phyloP scores from a whole-genome alignment of 2,113 vertebrate species.

The Strigops habroptila region DNA sequence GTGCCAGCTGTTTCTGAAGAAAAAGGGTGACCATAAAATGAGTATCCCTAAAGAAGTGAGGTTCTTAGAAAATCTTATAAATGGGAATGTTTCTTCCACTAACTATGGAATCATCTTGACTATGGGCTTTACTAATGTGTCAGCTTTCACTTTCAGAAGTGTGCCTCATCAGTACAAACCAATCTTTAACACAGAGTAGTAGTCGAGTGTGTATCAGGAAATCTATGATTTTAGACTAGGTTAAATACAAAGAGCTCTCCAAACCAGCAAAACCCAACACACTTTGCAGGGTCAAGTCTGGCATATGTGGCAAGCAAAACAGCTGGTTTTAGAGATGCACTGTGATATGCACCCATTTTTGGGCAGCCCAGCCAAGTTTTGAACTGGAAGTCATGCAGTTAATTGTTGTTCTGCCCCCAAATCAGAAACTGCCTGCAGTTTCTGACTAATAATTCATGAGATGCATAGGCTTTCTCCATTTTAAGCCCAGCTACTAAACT shows the following conservation, averaged over 20 bases:
- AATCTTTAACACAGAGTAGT: neutral
- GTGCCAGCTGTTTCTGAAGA: neutral
- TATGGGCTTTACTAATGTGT: neutral
- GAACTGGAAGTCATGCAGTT: neutral
- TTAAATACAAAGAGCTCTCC: neutral
- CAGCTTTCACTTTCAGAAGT: neutral
- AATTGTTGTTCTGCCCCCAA: neutral
- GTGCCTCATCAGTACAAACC: neutral
- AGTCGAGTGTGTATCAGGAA: neutral
- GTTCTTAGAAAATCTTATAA: neutral
- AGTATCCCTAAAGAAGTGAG: neutral
- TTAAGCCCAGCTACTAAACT: neutral
- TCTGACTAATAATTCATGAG: neutral
- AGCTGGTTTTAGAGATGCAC: neutral
- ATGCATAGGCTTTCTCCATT: neutral
- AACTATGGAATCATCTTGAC: neutral
- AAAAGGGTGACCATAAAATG: neutral
- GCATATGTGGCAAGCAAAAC: neutral
- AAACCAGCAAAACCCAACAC: neutral
- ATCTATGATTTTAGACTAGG: neutral
- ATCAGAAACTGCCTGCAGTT: neutral
- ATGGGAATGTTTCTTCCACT: neutral
- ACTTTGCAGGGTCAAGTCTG: neutral
- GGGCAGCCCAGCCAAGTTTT: neutral
- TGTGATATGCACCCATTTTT: fast-evolving